Evolutionary conservation across 2,113 vertebrate species (phyloP), one percentile per base, ranked within the genome.

Genomic region (Ivindomyrus marchei): DNA sequence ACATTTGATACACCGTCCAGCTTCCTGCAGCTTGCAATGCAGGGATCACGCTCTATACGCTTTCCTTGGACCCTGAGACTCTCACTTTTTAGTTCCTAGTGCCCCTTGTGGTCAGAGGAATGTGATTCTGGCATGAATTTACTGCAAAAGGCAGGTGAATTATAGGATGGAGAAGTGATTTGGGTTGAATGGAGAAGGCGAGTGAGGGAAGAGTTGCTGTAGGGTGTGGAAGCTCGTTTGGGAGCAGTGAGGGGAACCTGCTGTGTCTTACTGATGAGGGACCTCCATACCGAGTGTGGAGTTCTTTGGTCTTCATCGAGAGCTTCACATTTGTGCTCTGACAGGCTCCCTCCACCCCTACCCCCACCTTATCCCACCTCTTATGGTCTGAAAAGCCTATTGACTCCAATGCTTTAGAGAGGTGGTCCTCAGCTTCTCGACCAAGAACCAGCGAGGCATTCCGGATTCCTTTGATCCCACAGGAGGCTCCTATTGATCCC

Each of bases 381-480:
- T 80, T 80, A 77, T 77, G 70, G 70, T 77, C 70, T 77, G 31
- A 77, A 77, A 77, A 77, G 70, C 70, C 70, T 77, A 39, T 77
- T 77, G 70, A 77, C 70, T 39, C 36, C 36, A 77, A 19, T 77
- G 70, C 70, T 77, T 77, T 17, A 77, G 36, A 19, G 3, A 27
- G 62, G 62, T 27, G 62, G 62, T 27, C 62, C 62, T 70, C 62
- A 70, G 62, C 56, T 62, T 62, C 56, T 62, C 56, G 8, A 62
- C 56, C 24, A n/a, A 24, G 56, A 62, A 24, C 62, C 62, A 70
- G 27, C 3, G 74, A 80, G 4, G 10, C 74, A 42, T 80, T 80
- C 74, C 17, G 74, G 36, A 4, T 80, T 42, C 31, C 74, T 80
- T 80, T 80, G 74, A 80, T 85, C 83, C 39, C 39, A 46, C 45